Evolutionary conservation across 2,888 invertebrate species (phyloP).

Genomic region (Cephus pulcher): DNA sequence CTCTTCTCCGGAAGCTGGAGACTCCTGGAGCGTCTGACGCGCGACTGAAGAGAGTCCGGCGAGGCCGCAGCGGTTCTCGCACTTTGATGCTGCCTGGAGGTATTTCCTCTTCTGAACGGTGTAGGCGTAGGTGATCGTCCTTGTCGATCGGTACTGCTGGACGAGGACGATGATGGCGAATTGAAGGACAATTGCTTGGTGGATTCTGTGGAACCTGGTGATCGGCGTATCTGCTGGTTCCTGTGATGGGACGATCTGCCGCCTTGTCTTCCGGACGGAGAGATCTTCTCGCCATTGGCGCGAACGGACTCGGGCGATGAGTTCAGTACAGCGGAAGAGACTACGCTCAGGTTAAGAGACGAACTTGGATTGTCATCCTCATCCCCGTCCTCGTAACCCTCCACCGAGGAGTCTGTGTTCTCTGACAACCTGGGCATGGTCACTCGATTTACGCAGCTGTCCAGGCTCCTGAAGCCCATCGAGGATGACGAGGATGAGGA

Average conservation of each 20-base stretch:
- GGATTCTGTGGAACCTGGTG: constrained; percentile 60
- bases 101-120: constrained; percentile 47
- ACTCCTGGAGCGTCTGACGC: constrained; percentile 71
- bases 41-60: constrained; percentile 56
- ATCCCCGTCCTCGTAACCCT: constrained; percentile 69
- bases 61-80: constrained; percentile 49
- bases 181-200: constrained; percentile 55
- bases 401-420: constrained; percentile 70
- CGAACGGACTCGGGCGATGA: constrained; percentile 58
- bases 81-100: constrained; percentile 48
- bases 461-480: constrained; percentile 75
- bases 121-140: constrained; percentile 57
- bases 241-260: constrained; percentile 34
- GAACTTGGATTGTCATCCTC: constrained; percentile 69
- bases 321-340: constrained; percentile 54
- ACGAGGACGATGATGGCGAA: constrained; percentile 54
- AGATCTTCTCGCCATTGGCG: constrained; percentile 50
- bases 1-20: constrained; percentile 74
- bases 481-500: constrained; percentile 71
- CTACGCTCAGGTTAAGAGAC: constrained; percentile 65
- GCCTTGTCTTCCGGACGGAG: constrained; percentile 46
- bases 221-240: constrained; percentile 52
- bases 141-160: constrained; percentile 52
- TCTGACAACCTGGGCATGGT: constrained; percentile 70
- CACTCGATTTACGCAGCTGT: constrained; percentile 69